Evolutionary conservation across 2,888 invertebrate species (phyloP).

Genomic region (Meiosimyza decipiens): DNA sequence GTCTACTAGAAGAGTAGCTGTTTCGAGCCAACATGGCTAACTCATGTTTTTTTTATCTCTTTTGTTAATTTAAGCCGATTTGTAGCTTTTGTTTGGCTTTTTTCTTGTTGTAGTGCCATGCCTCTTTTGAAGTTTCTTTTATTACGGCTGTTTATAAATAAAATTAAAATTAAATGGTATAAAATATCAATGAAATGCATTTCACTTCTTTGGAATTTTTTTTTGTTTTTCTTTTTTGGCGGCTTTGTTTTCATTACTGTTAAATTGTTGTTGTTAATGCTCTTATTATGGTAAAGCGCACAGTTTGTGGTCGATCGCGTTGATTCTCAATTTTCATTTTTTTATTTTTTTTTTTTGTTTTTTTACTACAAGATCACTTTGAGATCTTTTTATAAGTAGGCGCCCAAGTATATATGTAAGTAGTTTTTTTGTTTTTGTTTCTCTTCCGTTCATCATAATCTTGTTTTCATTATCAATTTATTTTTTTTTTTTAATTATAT

Average conservation of each 20-base stretch:
- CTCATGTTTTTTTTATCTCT: neutral
- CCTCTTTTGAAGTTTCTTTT: no score
- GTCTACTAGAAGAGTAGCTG: neutral
- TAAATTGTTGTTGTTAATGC: neutral
- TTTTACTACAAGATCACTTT: no score
- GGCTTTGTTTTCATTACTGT: neutral
- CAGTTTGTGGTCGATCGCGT: conserved; percentile 9
- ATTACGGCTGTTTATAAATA: no score
- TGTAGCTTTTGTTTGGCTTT: no score
- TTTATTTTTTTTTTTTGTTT: no score
- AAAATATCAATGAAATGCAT: conserved; percentile 14
- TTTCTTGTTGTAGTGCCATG: no score
- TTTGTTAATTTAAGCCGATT: neutral
- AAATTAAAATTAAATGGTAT: neutral
- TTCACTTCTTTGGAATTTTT: conserved; percentile 8
- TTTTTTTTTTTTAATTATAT: neutral
- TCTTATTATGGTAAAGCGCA: conserved; percentile 19
- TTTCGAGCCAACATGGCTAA: neutral
- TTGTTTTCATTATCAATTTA: conserved; percentile 1
- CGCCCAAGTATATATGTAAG: no score
- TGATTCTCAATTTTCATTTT: no score
- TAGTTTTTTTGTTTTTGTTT: conserved; percentile 2
- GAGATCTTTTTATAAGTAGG: no score
- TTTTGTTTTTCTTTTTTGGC: neutral
- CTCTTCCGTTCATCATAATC: conserved; percentile 7